Evolutionary conservation across 2,797 vertebrate species (phyloP).

Genomic region (Erithacus rubecula): DNA sequence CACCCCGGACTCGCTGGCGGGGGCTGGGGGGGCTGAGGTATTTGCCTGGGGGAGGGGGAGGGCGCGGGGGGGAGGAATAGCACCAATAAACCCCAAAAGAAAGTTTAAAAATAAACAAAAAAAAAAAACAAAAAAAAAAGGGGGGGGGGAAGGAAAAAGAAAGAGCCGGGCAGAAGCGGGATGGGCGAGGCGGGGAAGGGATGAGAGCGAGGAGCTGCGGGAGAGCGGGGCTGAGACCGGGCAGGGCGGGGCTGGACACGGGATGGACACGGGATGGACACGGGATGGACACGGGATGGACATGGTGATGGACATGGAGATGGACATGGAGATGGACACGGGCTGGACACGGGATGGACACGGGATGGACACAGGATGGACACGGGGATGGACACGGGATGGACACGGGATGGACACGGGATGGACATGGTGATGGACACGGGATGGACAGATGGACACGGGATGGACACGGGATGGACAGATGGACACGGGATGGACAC

Average conservation of each 20-base stretch:
- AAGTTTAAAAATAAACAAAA: background rate
- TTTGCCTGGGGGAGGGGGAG: background rate
- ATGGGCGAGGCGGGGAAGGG: background rate
- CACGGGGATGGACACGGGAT: background rate
- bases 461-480: no score
- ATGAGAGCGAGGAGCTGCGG: background rate
- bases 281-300: background rate
- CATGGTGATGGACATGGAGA: background rate
- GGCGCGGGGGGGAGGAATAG: background rate
- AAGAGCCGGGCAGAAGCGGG: background rate
- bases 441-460: background rate
- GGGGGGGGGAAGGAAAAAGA: fast-evolving
- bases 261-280: background rate
- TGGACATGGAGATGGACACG: background rate
- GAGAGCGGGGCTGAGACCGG: no score
- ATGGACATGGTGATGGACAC: no score
- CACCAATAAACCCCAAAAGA: conserved; percentile 12
- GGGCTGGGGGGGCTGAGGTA: background rate
- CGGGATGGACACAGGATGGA: background rate
- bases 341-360: background rate
- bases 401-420: no score
- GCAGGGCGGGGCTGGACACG: background rate
- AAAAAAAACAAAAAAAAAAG: fast-evolving
- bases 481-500: background rate
- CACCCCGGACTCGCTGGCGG: background rate